Conservation (phyloP, 2,888 invertebrate genomes). For the Ochropleura plecta region DNA sequence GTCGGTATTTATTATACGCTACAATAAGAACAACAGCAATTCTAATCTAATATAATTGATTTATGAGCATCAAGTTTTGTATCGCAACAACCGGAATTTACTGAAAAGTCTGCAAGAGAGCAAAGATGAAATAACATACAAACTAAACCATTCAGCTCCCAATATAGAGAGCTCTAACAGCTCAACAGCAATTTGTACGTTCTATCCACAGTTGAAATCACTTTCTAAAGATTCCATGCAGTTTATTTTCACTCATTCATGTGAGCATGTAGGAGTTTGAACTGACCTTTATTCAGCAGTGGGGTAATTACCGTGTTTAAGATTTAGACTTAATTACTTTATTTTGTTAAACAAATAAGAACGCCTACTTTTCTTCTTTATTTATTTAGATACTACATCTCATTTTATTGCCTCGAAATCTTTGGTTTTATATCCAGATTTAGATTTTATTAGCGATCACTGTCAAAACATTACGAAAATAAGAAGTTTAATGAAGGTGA, state of each 20-base stretch:
- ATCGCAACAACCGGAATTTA: not conserved
- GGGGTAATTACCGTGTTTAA: not conserved
- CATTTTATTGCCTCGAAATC: not conserved
- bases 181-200: conserved; percentile 8
- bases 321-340: conserved; percentile 5
- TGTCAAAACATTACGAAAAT: not conserved
- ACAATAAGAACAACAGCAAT: no score
- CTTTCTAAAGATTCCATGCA: conserved; percentile 14
- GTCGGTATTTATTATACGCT: no score
- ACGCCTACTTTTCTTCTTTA: not conserved
- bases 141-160: not conserved
- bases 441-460: not conserved
- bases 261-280: not conserved
- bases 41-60: no score
- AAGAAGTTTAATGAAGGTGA: not conserved
- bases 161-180: not conserved
- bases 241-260: conserved; percentile 19
- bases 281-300: not conserved
- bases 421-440: not conserved
- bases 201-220: conserved; percentile 13
- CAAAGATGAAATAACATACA: not conserved
- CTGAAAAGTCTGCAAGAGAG: not conserved
- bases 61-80: not conserved
- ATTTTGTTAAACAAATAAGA: conserved; percentile 9
- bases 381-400: not conserved